Evolutionary conservation across 2,113 vertebrate species (phyloP), one percentile per base, ranked within the genome.

Genomic region (Tenrec ecaudatus): DNA sequence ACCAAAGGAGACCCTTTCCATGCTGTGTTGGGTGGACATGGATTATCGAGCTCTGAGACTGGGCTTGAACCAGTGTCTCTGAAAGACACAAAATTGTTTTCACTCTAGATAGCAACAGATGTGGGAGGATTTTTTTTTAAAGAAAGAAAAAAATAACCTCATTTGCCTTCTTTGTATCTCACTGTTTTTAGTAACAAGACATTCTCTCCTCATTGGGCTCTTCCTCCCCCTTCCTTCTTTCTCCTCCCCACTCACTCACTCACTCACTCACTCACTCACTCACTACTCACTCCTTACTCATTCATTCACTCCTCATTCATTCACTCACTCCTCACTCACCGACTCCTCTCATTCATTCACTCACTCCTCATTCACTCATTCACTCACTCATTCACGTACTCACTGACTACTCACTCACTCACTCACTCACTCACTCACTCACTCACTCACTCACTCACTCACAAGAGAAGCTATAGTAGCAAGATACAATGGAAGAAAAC

Each of bases 371-470:
- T 4, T 15, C 66, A 6, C 14, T 15, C 36, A 11, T 22, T 25
- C 73, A 1, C 8, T n/a, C n/a, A n/a, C n/a, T n/a, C n/a, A n/a
- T n/a, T n/a, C n/a, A n/a, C n/a, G n/a, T n/a, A n/a, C n/a, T n/a
- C n/a, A n/a, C n/a, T n/a, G n/a, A n/a, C n/a, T n/a, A n/a, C n/a
- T n/a, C n/a, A n/a, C n/a, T 16, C 0, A 0, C 2, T 3, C 12
- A 10, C 11, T n/a, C 2, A 1, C 38, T 20, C 33, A 2, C 1
- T 29, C 31, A n/a, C 0, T 19, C 0, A 1, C 4, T 3, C 12
- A 10, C 15, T n/a, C 4, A 1, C n/a, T 20, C 33, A 2, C 2
- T 29, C 31, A n/a, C 0, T 19, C n/a, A 53, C 12, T 66, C 17
- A 17, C 27, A 5, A 25, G 23, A 68, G 78, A 31, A 80, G 57